A percentile compares a stretch with the other conserved stretches of the same genome.
Evolutionary conservation across 2,113 vertebrate species (phyloP).

Genomic region (Macaca fascicularis): DNA sequence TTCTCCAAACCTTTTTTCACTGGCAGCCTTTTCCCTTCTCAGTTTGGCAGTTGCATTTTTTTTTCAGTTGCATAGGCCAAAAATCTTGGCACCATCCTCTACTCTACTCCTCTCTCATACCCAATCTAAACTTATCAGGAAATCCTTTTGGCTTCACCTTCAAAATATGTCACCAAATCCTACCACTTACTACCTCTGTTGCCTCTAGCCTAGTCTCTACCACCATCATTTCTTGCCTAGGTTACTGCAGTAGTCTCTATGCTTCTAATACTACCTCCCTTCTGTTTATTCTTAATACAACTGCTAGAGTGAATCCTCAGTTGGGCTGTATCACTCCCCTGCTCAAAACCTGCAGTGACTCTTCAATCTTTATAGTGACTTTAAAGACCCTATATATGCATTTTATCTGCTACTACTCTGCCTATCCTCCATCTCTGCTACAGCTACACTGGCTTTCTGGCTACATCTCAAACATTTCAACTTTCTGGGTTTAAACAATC

Average conservation of each 20-base stretch:
- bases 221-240: background rate
- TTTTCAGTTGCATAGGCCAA: background rate
- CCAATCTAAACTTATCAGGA: background rate
- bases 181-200: background rate
- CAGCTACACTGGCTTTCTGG: background rate
- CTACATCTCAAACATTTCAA: background rate
- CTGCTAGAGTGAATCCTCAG: background rate
- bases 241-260: background rate
- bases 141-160: background rate
- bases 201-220: background rate
- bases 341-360: background rate
- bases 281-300: background rate
- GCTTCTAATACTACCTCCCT: background rate
- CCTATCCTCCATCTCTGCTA: background rate
- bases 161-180: background rate
- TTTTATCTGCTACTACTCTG: background rate
- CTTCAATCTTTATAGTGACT: background rate
- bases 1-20: background rate
- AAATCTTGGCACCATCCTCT: background rate
- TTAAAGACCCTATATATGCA: background rate
- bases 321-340: background rate
- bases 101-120: background rate
- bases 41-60: background rate
- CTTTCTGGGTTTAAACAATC: too few species aligned
- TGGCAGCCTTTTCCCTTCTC: background rate